These are phyloP conservation scores for Syngnathus rostellatus DNA, from an alignment of 2,797 vertebrate genomes.

Conservation along the genomic window DNA sequence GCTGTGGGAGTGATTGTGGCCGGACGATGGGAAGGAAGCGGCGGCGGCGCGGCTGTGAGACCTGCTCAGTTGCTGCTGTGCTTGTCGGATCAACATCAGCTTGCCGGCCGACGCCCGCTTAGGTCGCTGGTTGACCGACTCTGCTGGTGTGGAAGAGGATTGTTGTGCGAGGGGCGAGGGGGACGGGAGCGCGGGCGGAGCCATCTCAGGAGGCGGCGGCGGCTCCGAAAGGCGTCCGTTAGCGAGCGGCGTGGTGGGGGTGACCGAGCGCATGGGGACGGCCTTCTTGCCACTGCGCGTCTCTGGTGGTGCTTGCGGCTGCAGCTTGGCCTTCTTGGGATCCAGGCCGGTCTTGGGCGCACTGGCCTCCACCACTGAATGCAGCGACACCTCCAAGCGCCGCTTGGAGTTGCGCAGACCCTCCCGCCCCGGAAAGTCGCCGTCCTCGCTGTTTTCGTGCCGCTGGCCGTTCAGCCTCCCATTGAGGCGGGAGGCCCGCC, in stretches of 20 bases:
- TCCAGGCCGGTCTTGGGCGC: constrained; percentile 75
- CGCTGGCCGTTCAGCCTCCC: constrained; percentile 88
- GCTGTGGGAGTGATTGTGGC: constrained; percentile 78
- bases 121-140: constrained; percentile 85
- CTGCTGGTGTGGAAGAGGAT: constrained; percentile 61
- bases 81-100: constrained; percentile 88
- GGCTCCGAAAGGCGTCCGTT: constrained; percentile 82
- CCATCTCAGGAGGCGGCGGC: constrained; percentile 59
- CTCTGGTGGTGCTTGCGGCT: constrained; percentile 68
- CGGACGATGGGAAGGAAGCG: constrained; percentile 74
- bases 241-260: constrained; percentile 54
- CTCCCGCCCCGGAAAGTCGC: constrained; percentile 77
- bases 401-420: constrained; percentile 94
- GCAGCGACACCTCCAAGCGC: constrained; percentile 79
- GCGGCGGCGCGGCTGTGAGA: constrained; percentile 65
- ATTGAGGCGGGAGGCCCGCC: constrained; percentile 75
- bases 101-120: constrained; percentile 84
- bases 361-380: constrained; percentile 49
- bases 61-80: constrained; percentile 79
- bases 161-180: constrained; percentile 42
- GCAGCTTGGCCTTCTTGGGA: constrained; percentile 85
- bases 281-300: constrained; percentile 82
- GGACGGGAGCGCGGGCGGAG: constrained; percentile 31
- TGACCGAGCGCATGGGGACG: constrained; percentile 37
- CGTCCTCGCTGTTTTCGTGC: constrained; percentile 77